A percentile compares a stretch with the other conserved stretches of the same genome.
These are phyloP conservation scores for Coregonus suidteri DNA, from an alignment of 2,797 vertebrate genomes.

Conservation along the genomic window DNA sequence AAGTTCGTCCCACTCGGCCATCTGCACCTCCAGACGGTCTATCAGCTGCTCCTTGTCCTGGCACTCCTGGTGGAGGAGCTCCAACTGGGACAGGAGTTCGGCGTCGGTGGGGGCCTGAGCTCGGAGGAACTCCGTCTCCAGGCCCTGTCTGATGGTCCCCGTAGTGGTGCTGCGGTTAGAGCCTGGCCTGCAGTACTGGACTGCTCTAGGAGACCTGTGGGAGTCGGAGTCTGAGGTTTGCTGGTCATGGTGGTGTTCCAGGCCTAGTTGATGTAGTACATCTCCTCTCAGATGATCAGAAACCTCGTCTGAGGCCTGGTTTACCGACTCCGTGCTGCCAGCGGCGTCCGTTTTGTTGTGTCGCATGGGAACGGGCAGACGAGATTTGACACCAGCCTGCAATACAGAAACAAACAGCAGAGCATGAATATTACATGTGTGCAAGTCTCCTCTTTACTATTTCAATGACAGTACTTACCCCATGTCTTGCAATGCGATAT, in stretches of 20 bases:
- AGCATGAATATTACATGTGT: background rate
- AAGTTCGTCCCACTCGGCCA: conserved; percentile 65
- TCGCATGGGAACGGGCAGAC: conserved; percentile 81
- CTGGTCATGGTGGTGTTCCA: conserved; percentile 38
- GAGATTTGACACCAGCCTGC: conserved; percentile 78
- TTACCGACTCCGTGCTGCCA: conserved; percentile 17
- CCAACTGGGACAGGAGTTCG: conserved; percentile 69
- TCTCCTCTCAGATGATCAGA: conserved; percentile 35
- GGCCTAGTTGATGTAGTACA: conserved; percentile 29
- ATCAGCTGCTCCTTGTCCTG: conserved; percentile 77
- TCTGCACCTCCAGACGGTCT: conserved; percentile 67
- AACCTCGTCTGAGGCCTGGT: conserved; percentile 32
- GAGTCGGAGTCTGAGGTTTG: conserved; percentile 22
- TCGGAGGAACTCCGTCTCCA: background rate
- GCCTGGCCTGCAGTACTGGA: conserved; percentile 27
- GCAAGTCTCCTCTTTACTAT: background rate
- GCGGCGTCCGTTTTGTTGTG: conserved; percentile 52
- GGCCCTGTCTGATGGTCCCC: conserved; percentile 26
- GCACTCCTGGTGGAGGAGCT: conserved; percentile 78
- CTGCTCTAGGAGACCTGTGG: conserved; percentile 6
- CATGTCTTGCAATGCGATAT: conserved; percentile 46
- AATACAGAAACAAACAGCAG: conserved; percentile 28
- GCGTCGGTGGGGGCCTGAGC: conserved; percentile 34
- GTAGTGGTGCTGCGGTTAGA: conserved; percentile 26
- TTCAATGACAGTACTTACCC: conserved; percentile 53